These are phyloP conservation scores for Lycaena phlaeas DNA, from an alignment of 2,888 invertebrate genomes.

Conservation along the genomic window DNA sequence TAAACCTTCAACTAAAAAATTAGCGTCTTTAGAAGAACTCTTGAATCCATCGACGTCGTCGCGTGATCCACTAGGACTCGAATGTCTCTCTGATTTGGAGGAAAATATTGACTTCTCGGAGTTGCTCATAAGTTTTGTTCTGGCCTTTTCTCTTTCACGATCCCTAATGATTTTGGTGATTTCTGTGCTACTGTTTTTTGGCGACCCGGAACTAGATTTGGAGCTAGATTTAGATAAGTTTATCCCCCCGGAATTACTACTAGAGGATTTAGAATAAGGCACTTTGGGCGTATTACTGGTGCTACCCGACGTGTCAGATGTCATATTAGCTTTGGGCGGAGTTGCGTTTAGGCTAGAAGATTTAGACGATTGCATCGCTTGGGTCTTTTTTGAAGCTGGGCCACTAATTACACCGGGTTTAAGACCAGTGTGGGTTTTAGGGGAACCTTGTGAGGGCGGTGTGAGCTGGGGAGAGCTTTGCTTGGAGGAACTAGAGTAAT, in stretches of 20 bases:
- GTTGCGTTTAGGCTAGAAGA: slow-evolving; percentile 32
- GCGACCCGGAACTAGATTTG: slow-evolving; percentile 72
- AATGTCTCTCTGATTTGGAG: slow-evolving; percentile 75
- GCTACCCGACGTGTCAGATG: slow-evolving; percentile 45
- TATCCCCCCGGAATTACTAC: slow-evolving; percentile 49
- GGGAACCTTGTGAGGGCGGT: slow-evolving; percentile 76
- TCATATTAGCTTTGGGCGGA: slow-evolving; percentile 56
- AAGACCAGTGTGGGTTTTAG: slow-evolving; percentile 85
- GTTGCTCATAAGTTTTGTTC: slow-evolving; percentile 72
- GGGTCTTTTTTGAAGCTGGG: slow-evolving; percentile 87
- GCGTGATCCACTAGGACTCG: slow-evolving; percentile 76
- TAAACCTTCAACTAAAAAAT: slow-evolving; percentile 79
- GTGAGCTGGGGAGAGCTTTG: slow-evolving; percentile 62
- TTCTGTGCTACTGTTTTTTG: slow-evolving; percentile 74
- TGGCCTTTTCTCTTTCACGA: slow-evolving; percentile 74
- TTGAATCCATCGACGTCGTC: slow-evolving; percentile 80
- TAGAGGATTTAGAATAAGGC: slow-evolving; percentile 64
- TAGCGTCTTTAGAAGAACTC: slow-evolving; percentile 73
- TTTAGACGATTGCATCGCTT: slow-evolving; percentile 72
- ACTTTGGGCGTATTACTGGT: slow-evolving; percentile 43
- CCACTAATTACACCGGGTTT: slow-evolving; percentile 91
- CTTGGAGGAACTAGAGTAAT: slow-evolving; percentile 59
- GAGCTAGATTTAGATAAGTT: slow-evolving; percentile 61
- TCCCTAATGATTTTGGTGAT: slow-evolving; percentile 70
- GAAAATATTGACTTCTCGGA: slow-evolving; percentile 78